These are phyloP conservation scores for Scolanthus callimorphus DNA, from an alignment of 92 coral and sea anemone species.

Conservation along the genomic window DNA sequence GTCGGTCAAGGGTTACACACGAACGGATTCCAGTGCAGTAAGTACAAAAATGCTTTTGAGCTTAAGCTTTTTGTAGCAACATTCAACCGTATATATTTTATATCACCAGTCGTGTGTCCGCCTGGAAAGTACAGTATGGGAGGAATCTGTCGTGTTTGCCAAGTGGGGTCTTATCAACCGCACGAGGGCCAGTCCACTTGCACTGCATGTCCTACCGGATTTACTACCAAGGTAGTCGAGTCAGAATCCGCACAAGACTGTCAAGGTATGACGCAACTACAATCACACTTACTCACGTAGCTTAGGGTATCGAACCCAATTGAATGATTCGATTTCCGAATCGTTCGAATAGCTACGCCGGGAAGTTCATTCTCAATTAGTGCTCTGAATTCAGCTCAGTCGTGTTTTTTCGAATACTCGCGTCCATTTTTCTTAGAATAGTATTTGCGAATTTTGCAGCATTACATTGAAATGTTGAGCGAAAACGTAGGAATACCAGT, in stretches of 20 bases:
- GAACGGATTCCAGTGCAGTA: background rate
- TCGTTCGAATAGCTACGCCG: too few species aligned
- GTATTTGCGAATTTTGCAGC: too few species aligned
- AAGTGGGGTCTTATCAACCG: background rate
- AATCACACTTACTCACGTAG: too few species aligned
- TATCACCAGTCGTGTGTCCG: background rate
- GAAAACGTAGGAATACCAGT: too few species aligned
- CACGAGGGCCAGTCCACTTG: background rate
- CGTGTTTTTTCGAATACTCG: too few species aligned
- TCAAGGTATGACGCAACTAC: too few species aligned
- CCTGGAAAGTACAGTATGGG: background rate
- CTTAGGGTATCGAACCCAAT: too few species aligned
- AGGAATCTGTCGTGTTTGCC: background rate
- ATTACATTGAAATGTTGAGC: too few species aligned
- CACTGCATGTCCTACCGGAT: background rate
- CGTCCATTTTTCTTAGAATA: too few species aligned
- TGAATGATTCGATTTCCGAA: too few species aligned
- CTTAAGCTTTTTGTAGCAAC: background rate
- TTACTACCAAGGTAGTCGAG: background rate
- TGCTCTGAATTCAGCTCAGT: too few species aligned
- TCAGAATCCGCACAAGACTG: background rate
- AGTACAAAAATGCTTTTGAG: background rate
- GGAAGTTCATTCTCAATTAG: too few species aligned
- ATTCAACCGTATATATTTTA: background rate
- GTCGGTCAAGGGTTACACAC: background rate